Evolutionary conservation across 2,888 invertebrate species (phyloP).

Genomic region (Matsumyia berberina): DNA sequence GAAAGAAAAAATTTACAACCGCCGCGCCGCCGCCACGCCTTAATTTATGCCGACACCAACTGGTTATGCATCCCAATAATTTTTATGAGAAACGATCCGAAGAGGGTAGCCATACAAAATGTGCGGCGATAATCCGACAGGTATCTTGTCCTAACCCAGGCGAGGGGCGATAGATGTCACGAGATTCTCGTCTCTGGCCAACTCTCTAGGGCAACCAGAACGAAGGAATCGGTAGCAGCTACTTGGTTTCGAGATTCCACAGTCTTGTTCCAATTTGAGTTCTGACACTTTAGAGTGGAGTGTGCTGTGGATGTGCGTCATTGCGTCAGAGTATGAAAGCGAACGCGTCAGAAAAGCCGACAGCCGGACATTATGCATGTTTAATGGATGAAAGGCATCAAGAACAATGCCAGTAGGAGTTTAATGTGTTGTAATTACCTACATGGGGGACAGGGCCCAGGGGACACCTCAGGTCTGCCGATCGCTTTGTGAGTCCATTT

Average conservation of each 20-base stretch:
- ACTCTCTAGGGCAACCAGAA: conserved; percentile 28
- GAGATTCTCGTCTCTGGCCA: conserved; percentile 25
- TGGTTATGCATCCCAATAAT: conserved; percentile 71
- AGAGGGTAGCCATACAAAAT: conserved; percentile 32
- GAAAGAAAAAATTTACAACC: conserved; percentile 35
- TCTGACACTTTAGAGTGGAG: conserved; percentile 43
- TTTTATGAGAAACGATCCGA: conserved; percentile 68
- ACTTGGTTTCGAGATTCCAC: conserved; percentile 54
- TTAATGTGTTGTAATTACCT: conserved; percentile 73
- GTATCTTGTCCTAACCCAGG: conserved; percentile 42
- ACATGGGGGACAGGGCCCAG: conserved; percentile 10
- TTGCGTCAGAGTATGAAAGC: conserved; percentile 30
- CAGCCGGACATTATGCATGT: conserved; percentile 69
- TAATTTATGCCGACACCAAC: conserved; percentile 76
- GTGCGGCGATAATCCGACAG: conserved; percentile 67
- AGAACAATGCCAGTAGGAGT: conserved; percentile 73
- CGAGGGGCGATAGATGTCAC: conserved; percentile 46
- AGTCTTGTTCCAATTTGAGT: conserved; percentile 52
- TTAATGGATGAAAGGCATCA: conserved; percentile 73
- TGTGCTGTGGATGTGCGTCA: neutral
- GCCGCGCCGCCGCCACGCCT: conserved; percentile 49
- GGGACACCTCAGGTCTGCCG: neutral
- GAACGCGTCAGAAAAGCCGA: conserved; percentile 62
- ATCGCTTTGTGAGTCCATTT: conserved; percentile 57
- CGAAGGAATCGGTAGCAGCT: conserved; percentile 62